Conservation (phyloP, 2,113 vertebrate genomes). For the Muscicapa adusta region DNA sequence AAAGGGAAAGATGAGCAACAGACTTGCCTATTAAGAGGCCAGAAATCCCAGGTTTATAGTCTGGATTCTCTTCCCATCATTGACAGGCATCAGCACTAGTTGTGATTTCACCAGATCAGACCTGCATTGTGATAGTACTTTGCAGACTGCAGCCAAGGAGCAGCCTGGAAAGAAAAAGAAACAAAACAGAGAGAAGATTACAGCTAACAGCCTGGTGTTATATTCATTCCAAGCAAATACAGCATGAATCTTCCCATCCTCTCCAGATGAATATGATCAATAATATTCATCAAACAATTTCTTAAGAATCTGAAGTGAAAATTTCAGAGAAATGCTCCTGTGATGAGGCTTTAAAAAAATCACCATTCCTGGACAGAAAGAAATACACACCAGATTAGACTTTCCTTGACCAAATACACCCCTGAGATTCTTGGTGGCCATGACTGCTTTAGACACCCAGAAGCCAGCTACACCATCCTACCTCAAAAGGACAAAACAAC, state of each 20-base stretch:
- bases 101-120: background rate
- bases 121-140: background rate
- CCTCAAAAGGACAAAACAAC: conserved; percentile 52
- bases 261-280: conserved; percentile 47
- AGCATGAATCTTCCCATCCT: conserved; percentile 50
- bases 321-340: conserved; percentile 61
- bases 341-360: conserved; percentile 70
- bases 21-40: background rate
- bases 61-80: background rate
- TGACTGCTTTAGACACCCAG: conserved; percentile 70
- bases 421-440: conserved; percentile 71
- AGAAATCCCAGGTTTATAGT: background rate
- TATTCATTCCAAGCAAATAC: conserved; percentile 59
- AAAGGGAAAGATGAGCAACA: background rate
- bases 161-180: background rate
- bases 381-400: conserved; percentile 65
- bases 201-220: background rate
- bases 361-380: conserved; percentile 59
- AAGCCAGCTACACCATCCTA: conserved; percentile 67
- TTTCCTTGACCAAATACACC: conserved; percentile 65
- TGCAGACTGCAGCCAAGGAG: background rate
- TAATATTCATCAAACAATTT: conserved; percentile 57
- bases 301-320: conserved; percentile 67
- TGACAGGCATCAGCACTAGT: background rate
- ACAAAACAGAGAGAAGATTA: background rate